A percentile compares a stretch with the other conserved stretches of the same genome.
Evolutionary conservation across 2,888 invertebrate species (phyloP).

Genomic region (Oscheius sp.): DNA sequence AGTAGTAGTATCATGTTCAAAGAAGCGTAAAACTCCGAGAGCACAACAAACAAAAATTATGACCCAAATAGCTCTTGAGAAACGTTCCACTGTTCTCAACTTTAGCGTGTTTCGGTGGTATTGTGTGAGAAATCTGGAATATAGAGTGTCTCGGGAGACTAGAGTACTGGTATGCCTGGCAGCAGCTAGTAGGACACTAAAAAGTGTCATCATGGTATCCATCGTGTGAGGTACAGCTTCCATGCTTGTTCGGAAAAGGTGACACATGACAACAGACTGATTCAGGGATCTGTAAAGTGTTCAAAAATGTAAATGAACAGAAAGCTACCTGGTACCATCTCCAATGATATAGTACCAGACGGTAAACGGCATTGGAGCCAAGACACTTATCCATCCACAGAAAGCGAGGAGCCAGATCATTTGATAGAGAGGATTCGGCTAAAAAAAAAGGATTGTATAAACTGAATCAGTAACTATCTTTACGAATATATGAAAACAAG

Average conservation of each 20-base stretch:
- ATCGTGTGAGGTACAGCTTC: slow-evolving; percentile 69
- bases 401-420: slow-evolving; percentile 72
- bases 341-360: slow-evolving; percentile 72
- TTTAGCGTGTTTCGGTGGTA: slow-evolving; percentile 72
- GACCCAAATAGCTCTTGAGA: slow-evolving; percentile 71
- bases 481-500: too few species aligned
- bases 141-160: too few species aligned
- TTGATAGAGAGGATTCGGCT: slow-evolving; percentile 72
- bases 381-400: slow-evolving; percentile 70
- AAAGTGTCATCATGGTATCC: slow-evolving; percentile 72
- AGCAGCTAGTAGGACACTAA: slow-evolving; percentile 68
- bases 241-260: slow-evolving; percentile 71
- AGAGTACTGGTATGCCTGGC: slow-evolving; percentile 48
- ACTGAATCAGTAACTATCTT: too few species aligned
- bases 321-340: slow-evolving; percentile 62
- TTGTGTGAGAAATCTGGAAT: slow-evolving; percentile 68
- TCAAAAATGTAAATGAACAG: background rate
- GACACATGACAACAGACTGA: slow-evolving; percentile 71
- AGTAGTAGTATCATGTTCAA: slow-evolving; percentile 71
- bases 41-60: slow-evolving; percentile 69
- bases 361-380: slow-evolving; percentile 71
- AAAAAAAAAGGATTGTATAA: slow-evolving; percentile 30
- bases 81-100: slow-evolving; percentile 70
- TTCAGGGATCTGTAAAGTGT: slow-evolving; percentile 61
- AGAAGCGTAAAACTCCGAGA: slow-evolving; percentile 68